Percentiles rank a stretch among this genome's conserved stretches.
Evolutionary conservation across 2,113 vertebrate genomes (phyloP).

Genomic region (Tachysurus fulvidraco): DNA sequence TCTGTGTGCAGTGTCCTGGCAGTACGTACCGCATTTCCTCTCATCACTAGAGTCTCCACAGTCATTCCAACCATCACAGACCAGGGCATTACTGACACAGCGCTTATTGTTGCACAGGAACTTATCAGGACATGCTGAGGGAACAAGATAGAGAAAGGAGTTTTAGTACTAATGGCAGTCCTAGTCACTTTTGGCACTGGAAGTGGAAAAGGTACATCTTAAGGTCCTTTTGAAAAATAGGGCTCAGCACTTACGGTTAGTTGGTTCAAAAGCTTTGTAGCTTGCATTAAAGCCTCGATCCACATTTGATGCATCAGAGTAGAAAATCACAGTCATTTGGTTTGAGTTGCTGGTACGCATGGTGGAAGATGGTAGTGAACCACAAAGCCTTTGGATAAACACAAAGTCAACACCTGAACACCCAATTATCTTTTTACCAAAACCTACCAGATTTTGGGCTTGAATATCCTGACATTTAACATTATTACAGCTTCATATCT

Average conservation of each 20-base stretch:
- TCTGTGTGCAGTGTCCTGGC: background rate
- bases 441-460: background rate
- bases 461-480: background rate
- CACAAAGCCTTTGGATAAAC: slow-evolving; percentile 76
- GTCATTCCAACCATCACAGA: slow-evolving; percentile 92
- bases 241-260: slow-evolving; percentile 79
- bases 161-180: background rate
- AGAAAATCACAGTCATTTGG: slow-evolving; percentile 76
- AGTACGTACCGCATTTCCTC: slow-evolving; percentile 78
- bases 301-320: slow-evolving; percentile 80
- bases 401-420: background rate
- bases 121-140: slow-evolving; percentile 81
- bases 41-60: slow-evolving; percentile 89
- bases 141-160: background rate
- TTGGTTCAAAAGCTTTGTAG: slow-evolving; percentile 76
- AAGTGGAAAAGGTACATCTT: background rate
- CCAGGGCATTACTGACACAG: slow-evolving; percentile 72
- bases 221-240: background rate
- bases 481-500: too few species aligned
- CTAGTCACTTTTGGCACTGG: background rate
- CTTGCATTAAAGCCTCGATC: slow-evolving; percentile 83
- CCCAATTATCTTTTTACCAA: background rate
- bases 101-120: slow-evolving; percentile 80
- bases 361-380: slow-evolving; percentile 61
- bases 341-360: slow-evolving; percentile 73